Evolutionary conservation across 2,888 invertebrate genomes (phyloP).

Genomic region (Lordiphosa andalusiaca): DNA sequence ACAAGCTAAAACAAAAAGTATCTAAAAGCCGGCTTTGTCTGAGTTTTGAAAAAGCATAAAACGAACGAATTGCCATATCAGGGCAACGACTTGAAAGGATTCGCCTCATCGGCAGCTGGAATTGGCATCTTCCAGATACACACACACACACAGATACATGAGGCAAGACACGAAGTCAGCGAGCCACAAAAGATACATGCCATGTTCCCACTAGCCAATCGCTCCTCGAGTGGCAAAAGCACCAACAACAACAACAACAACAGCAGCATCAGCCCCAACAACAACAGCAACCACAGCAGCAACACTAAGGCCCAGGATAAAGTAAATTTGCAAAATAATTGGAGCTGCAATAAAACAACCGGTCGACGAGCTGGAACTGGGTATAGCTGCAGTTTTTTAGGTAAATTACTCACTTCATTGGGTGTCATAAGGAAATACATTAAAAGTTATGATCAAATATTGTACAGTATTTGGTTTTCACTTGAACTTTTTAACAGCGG

Average conservation of each 20-base stretch:
- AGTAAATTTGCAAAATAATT: constrained; percentile 79
- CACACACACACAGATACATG: constrained; percentile 44
- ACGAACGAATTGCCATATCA: constrained; percentile 9
- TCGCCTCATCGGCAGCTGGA: constrained; percentile 53
- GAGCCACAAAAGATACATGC: constrained; percentile 59
- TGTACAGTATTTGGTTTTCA: no score
- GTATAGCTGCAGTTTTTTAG: constrained; percentile 80
- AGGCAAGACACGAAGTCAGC: constrained; percentile 36
- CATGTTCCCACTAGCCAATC: constrained; percentile 71
- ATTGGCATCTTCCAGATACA: constrained; percentile 26
- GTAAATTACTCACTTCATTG: constrained; percentile 58
- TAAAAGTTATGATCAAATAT: constrained; percentile 24
- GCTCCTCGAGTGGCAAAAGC: constrained; percentile 69
- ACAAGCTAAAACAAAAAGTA: background rate
- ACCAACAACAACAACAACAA: constrained; percentile 47
- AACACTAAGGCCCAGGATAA: constrained; percentile 67
- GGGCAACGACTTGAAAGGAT: constrained; percentile 55
- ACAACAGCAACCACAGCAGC: constrained; percentile 27
- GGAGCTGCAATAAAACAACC: constrained; percentile 79
- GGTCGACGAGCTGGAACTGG: constrained; percentile 80
- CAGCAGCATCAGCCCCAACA: constrained; percentile 27
- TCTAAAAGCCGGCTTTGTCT: constrained; percentile 4
- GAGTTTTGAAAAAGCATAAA: constrained; percentile 20
- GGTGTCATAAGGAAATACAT: constrained; percentile 17
- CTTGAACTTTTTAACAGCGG: no score